Percentiles rank a stretch among this genome's conserved stretches.
Evolutionary conservation across 2,888 invertebrate genomes (phyloP).

Genomic region (Ommatoiulus sabulosus): DNA sequence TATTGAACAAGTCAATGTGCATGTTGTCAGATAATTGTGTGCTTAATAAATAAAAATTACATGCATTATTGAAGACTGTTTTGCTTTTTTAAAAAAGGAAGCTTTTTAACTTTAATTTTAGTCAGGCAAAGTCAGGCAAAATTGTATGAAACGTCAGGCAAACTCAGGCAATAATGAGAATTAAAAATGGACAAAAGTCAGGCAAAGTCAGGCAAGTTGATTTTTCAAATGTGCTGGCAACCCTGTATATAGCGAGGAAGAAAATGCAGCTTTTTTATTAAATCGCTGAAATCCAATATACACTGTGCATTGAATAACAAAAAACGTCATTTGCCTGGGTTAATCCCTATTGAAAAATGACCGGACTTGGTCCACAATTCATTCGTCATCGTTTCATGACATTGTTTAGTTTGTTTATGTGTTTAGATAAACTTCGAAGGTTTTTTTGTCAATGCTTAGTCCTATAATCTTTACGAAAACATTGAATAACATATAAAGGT

Average conservation of each 20-base stretch:
- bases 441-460: background rate
- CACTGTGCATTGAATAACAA: background rate
- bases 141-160: no score
- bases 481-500: background rate
- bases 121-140: no score
- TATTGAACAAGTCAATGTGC: no score
- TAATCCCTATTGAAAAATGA: background rate
- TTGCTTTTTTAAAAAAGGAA: no score
- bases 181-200: no score
- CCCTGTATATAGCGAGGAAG: background rate
- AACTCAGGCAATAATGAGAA: no score
- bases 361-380: conserved; percentile 13
- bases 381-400: conserved; percentile 5
- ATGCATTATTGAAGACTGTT: no score
- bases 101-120: no score
- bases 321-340: background rate
- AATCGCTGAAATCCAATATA: background rate
- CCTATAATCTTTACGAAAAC: background rate
- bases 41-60: no score
- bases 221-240: no score
- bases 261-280: conserved; percentile 8
- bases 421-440: background rate
- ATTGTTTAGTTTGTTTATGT: background rate
- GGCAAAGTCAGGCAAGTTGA: no score
- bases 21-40: no score